Evolutionary conservation across 1,140 invertebrate species (phyloP).

Genomic region (Dinothrombium tinctorium): DNA sequence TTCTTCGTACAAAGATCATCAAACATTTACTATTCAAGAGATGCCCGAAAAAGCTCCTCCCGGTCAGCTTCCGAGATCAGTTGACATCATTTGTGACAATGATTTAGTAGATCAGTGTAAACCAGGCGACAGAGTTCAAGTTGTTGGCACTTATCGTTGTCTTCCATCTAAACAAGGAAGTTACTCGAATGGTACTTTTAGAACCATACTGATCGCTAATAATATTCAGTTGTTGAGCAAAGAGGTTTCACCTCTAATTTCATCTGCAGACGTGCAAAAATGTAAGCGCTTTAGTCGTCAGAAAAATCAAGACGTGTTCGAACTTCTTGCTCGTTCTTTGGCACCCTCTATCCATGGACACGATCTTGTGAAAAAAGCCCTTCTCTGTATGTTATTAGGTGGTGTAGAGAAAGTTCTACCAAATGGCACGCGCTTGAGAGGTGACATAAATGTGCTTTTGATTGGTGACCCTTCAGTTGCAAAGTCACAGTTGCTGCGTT

Average conservation of each 20-base stretch:
- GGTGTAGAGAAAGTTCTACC: constrained; percentile 84
- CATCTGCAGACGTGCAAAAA: constrained; percentile 59
- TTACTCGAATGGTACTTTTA: constrained; percentile 81
- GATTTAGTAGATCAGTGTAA: constrained; percentile 89
- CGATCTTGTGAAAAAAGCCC: constrained; percentile 86
- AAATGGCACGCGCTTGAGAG: constrained; percentile 86
- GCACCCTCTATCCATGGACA: constrained; percentile 97
- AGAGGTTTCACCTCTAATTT: constrained; percentile 50
- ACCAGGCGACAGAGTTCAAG: constrained; percentile 84
- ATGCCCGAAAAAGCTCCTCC: constrained; percentile 97
- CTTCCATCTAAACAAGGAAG: constrained; percentile 77
- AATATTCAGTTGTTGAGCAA: constrained; percentile 73
- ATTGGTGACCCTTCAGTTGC: constrained; percentile 98
- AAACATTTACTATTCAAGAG: constrained; percentile 90
- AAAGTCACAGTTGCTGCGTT: constrained; percentile 87
- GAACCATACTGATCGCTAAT: constrained; percentile 80
- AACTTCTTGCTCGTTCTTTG: constrained; percentile 65
- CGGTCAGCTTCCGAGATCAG: constrained; percentile 55
- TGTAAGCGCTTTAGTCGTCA: constrained; percentile 64
- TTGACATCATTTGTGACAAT: constrained; percentile 86
- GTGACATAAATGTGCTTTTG: constrained; percentile 85
- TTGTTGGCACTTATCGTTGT: constrained; percentile 81
- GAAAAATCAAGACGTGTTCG: constrained; percentile 53
- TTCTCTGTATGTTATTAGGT: constrained; percentile 78
- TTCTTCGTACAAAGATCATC: constrained; percentile 89